Base-by-base conservation (phyloP, 2,797 vertebrate genomes). In the Lagodon rhomboides region DNA sequence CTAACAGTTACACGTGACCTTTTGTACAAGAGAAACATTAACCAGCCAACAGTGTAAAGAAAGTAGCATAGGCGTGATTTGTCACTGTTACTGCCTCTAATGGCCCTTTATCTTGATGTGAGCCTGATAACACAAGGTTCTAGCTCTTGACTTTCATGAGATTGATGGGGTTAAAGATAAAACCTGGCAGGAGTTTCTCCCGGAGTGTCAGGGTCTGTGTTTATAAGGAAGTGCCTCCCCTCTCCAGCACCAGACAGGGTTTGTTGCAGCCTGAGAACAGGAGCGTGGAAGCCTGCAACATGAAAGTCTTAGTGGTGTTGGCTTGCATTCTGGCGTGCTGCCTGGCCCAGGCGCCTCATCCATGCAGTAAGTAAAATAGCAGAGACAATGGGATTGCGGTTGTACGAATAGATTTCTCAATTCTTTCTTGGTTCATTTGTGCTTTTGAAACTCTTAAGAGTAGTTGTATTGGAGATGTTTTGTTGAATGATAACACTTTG, bases 361-460 rank as follows among this genome's bases (percentile, higher is more conserved):
- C 85, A 0, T 95, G 95, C 84, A 23, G 95, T 96, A 78, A 94
- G 94, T 93, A 63, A 30, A 16, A 22, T 11, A 16, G 41, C 18
- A 58, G 1, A 25, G 12, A 41, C 13, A 16, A 58, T 27, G 7
- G 49, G 16, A 41, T 50, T 69, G 12, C 66, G 16, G 1, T 38
- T 65, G 16, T 18, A 27, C 0, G 34, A 27, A 44, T 5, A 11
- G 23, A 18, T 54, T 68, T 30, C 23, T 61, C 2, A 34, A 9
- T 34, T 34, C 7, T 69, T 51, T 11, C 46, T 67, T 27, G 4
- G 27, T 1, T 73, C 34, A 34, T 47, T 55, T 4, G 8, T 59
- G n/a, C 15, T 38, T 73, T 60, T 12, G 18, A 3, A 38, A n/a
- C 23, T n/a, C 5, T 62, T 0, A 47, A n/a, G 11, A 15, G 3